These are phyloP conservation scores for Orthosia gothica DNA, from an alignment of 2,888 invertebrate genomes.

Conservation along the genomic window DNA sequence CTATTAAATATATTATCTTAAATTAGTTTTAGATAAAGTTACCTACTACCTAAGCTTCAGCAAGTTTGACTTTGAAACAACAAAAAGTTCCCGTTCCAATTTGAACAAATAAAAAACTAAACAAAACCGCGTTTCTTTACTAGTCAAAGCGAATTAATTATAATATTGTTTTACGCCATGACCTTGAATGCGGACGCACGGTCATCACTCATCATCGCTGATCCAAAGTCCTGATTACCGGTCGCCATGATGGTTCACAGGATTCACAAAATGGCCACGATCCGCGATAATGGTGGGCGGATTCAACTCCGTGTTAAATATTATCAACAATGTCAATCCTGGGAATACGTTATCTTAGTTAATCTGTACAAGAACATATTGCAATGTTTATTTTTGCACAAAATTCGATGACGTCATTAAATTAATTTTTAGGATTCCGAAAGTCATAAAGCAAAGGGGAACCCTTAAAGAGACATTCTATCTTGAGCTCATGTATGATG, in stretches of 20 bases:
- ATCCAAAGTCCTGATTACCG: slow-evolving; percentile 83
- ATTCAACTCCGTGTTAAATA: slow-evolving; percentile 73
- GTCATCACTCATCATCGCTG: slow-evolving; percentile 85
- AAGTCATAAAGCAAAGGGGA: not conserved
- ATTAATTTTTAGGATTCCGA: not conserved
- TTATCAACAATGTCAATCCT: slow-evolving; percentile 67
- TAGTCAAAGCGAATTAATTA: slow-evolving; percentile 79
- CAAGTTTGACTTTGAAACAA: not conserved
- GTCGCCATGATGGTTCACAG: slow-evolving; percentile 87
- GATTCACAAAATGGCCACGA: slow-evolving; percentile 78
- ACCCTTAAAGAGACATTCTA: not conserved
- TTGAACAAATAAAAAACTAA: not conserved
- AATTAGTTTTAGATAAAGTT: not conserved
- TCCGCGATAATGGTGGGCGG: slow-evolving; percentile 76
- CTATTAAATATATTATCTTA: not conserved
- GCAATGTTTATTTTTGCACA: slow-evolving; percentile 24
- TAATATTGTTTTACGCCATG: slow-evolving; percentile 83
- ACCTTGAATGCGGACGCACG: slow-evolving; percentile 85
- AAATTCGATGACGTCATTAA: slow-evolving; percentile 21
- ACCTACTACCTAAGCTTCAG: not conserved
- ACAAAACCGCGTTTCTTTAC: slow-evolving; percentile 10
- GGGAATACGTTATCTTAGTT: slow-evolving; percentile 63
- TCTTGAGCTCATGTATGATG: not conserved
- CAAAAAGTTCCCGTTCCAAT: not conserved
- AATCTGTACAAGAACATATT: slow-evolving; percentile 61